Evolutionary conservation across 2,113 vertebrate species (phyloP).

Genomic region (Malurus alboscapulatus): DNA sequence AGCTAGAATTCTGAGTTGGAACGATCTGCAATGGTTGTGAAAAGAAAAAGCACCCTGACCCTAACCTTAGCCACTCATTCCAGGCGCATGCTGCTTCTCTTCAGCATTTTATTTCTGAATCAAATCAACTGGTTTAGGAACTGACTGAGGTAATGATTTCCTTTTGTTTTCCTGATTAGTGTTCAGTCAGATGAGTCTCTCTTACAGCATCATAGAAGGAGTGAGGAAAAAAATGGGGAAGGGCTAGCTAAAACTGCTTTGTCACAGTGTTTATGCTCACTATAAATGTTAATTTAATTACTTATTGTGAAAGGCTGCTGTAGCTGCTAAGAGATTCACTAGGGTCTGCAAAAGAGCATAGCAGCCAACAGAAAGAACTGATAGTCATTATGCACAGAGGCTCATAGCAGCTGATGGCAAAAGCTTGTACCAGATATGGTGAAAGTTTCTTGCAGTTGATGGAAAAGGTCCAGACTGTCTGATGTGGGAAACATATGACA

Average conservation of each 20-base stretch:
- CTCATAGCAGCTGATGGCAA: slow-evolving; percentile 40
- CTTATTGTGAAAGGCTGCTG: background rate
- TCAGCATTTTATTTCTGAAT: background rate
- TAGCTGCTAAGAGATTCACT: slow-evolving; percentile 25
- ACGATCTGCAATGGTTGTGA: rapidly evolving
- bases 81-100: background rate
- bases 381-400: slow-evolving; percentile 12
- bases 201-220: background rate
- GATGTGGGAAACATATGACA: slow-evolving; percentile 10
- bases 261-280: background rate
- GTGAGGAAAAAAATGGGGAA: background rate
- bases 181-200: background rate
- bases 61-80: background rate
- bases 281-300: slow-evolving; percentile 36
- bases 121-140: background rate
- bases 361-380: background rate
- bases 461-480: slow-evolving; percentile 32
- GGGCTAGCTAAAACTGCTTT: background rate
- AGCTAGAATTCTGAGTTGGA: slow-evolving; percentile 31
- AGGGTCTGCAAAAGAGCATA: background rate
- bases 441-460: slow-evolving; percentile 59
- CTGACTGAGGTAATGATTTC: background rate
- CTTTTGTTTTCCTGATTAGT: background rate
- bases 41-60: background rate
- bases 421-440: slow-evolving; percentile 32